Conservation (phyloP, 2,888 invertebrate species). For the Leptura quadrifasciata region DNA sequence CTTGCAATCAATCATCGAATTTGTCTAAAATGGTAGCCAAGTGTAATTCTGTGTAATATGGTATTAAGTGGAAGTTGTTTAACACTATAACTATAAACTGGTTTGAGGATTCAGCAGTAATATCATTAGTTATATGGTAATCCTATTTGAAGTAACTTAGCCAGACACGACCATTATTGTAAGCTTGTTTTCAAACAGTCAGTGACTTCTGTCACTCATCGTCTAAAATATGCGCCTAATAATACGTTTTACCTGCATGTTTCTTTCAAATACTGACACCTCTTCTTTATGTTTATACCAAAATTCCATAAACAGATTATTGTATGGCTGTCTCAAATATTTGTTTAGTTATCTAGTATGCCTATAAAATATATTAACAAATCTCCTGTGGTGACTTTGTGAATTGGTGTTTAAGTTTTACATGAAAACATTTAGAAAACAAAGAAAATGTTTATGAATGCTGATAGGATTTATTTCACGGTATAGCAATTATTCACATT, state of each 20-base stretch:
- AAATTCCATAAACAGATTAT: conserved; percentile 54
- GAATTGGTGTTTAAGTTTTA: conserved; percentile 17
- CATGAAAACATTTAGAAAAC: conserved; percentile 14
- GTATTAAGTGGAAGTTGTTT: not conserved
- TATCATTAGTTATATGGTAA: not conserved
- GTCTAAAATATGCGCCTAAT: conserved; percentile 42
- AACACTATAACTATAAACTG: not conserved
- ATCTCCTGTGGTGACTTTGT: conserved; percentile 35
- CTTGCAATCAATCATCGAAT: not conserved
- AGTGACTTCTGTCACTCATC: conserved; percentile 59
- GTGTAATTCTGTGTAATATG: not conserved
- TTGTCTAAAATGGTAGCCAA: not conserved
- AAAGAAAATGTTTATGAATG: conserved; percentile 32
- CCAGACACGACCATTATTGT: conserved; percentile 6
- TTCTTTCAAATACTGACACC: conserved; percentile 60
- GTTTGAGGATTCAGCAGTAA: not conserved
- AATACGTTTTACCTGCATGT: conserved; percentile 55
- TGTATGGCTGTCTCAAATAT: conserved; percentile 46
- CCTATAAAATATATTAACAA: conserved; percentile 33
- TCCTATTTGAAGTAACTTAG: not conserved
- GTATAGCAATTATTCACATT: not conserved
- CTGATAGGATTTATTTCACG: conserved; percentile 27
- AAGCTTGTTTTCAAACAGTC: conserved; percentile 54
- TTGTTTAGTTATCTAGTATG: conserved; percentile 51
- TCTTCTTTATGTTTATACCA: conserved; percentile 57